Evolutionary conservation across 2,888 invertebrate genomes (phyloP), one percentile per base, ranked within the genome.

Genomic region (Allophyes oxyacanthae): DNA sequence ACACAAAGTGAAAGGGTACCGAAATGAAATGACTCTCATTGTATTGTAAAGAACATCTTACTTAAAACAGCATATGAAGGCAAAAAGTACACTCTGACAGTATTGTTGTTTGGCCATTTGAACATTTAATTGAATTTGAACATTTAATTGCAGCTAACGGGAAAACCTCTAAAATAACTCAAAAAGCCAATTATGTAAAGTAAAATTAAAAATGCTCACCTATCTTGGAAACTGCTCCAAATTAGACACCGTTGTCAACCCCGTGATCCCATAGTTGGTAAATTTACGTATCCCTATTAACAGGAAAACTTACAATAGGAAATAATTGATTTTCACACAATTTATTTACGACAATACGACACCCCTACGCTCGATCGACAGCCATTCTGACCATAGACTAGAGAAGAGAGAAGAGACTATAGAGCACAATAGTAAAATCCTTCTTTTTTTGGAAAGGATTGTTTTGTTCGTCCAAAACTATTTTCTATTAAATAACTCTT

Each of bases 1-100:
- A 88, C 85, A 89, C 88, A 88, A 94, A 93, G 93, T 94, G 93
- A 94, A 94, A 94, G 93, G 93, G 88, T 89, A 84, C 85, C 83
- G 76, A 88, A 85, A 83, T 75, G 71, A 78, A 82, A 79, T 75
- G 74, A 20, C 20, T 75, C 64, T 76, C 73, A 75, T 78, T 81
- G 77, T 77, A 67, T 57, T 46, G 41, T 11, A 53, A 49, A 58
- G 20, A 20, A 20, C 20, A 20, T 20, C 20, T 20, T 20, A 20
- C 56, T 37, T 34, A 40, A 36, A 42, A 14, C 44, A 56, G 54
- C 20, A 32, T 14, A 26, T 38, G 9, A 9, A 37, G 6, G 6
- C 10, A 14, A 38, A n/a, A 15, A 26, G 36, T 13, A 46, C 26
- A 44, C 55, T 30, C 37, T 13, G n/a, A 33, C 26, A 55, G 2